Base-by-base conservation (phyloP, 2,113 vertebrate species). In the Stigmatopora argus region DNA sequence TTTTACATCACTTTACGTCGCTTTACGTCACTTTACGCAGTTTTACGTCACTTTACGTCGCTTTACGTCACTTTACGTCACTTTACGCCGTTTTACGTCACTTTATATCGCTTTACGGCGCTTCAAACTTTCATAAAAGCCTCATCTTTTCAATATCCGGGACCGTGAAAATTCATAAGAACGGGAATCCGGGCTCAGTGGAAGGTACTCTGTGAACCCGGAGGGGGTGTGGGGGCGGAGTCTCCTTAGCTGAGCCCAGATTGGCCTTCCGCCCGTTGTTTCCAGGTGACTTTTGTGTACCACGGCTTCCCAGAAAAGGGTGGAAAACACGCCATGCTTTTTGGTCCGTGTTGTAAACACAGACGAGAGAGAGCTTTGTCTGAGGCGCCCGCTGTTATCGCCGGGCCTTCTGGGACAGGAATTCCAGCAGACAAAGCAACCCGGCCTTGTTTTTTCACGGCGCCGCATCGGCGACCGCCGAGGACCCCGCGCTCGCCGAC, bases 351-450 rank as follows among this genome's bases (percentile, higher is more conserved):
- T 59, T 71, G 69, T 83, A 85, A 86, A 86, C 81, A 83, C 64
- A 71, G 66, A 73, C 70, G 65, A 58, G 68, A 67, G 67, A 58
- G 68, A 66, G 67, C 79, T 80, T 84, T 87, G 85, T 87, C 12
- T 23, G 51, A n/a, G 48, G 48, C 6, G 18, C 4, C 18, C 19
- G 18, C 49, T 17, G 64, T 56, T 76, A 70, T 76, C 77, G 56
- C 75, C 74, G 61, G 74, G 65, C 65, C 75, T 82, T 84, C 66
- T 46, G 65, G 74, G 81, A 80, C 45, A 74, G 85, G 84, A 87
- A 84, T 83, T 80, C 60, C 44, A 62, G n/a, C 69, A 88, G 83
- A 84, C 83, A 77, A 75, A 87, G 80, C 85, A 85, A 71, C 63
- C 75, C 69, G 53, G 55, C 71, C 72, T 85, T 88, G 81, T 88